Base-by-base conservation (phyloP, 2,888 invertebrate genomes). In the Stegophylla sp. region DNA sequence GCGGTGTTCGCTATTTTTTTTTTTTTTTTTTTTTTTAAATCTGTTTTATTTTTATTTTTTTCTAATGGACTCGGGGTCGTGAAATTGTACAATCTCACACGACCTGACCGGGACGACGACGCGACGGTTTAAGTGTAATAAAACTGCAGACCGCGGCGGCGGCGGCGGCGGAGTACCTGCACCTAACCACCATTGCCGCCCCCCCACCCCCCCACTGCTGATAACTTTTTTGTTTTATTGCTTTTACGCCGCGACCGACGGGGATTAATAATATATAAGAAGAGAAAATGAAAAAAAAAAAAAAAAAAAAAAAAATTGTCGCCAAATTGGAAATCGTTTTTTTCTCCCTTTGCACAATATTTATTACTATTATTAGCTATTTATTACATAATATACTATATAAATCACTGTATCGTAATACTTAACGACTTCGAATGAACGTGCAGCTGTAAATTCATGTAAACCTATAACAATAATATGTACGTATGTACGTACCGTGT, bases 181-280 rank as follows among this genome's bases (percentile, higher is more conserved):
- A n/a, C n/a, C n/a, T n/a, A n/a, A n/a, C n/a, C n/a, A n/a, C n/a
- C n/a, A n/a, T n/a, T n/a, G 28, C 59, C 26, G 1, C 4, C 13
- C 59, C 26, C 26, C 53, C 0, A 53, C 12, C 15, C 28, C 64
- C 41, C 41, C 41, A 10, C 9, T 9, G 17, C 61, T 1, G 34
- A 13, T 15, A 12, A 45, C 73, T 73, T 73, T 73, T 73, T 73
- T 61, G 59, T 73, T 73, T 73, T 73, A 73, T 61, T n/a, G 73
- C 28, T 26, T 61, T 59, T 20, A 15, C 20, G 41, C 53, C 20
- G 41, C 53, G 23, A 53, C 71, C 10, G 15, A 53, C 41, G 51
- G 34, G 34, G 34, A 34, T 34, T 34, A 34, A 26, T n/a, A n/a
- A n/a, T n/a, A n/a, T n/a, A n/a, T n/a, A n/a, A n/a, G n/a, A n/a